phyloP scores from a whole-genome alignment of 2,113 vertebrate genomes.

The Podarcis cretensis region DNA sequence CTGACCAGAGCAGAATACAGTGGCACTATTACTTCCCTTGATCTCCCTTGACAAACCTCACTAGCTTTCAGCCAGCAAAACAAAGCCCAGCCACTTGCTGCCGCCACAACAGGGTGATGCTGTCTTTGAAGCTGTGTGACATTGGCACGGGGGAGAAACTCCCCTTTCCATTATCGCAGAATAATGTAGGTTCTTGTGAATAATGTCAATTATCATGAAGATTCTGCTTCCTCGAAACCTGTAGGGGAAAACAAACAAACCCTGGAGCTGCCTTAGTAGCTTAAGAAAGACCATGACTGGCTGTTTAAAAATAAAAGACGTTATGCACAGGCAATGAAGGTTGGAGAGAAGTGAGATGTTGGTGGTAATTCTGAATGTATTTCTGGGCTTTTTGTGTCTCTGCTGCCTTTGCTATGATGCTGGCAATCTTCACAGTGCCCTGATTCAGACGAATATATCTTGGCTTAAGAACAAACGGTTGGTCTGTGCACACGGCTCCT shows the following conservation, averaged over 20 bases:
- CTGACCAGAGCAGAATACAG: too few relatives aligned
- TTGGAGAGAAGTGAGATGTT: neutral
- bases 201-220: neutral
- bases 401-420: neutral
- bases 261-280: neutral
- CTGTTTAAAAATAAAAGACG: neutral
- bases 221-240: neutral
- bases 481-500: neutral
- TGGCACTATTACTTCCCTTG: too few relatives aligned
- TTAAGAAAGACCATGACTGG: neutral
- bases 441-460: neutral
- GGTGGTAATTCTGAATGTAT: neutral
- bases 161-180: neutral
- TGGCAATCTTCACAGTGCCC: neutral
- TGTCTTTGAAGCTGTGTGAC: neutral
- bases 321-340: neutral
- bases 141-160: neutral
- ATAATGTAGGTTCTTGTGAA: neutral
- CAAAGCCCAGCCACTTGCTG: neutral
- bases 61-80: neutral
- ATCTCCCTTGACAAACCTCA: neutral
- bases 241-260: neutral
- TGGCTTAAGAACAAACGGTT: neutral
- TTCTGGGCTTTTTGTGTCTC: neutral
- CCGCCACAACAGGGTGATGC: neutral